A percentile compares a stretch with the other conserved stretches of the same genome.
These are phyloP conservation scores for Idaea dimidiata DNA, from an alignment of 2,888 invertebrate genomes.

Conservation along the genomic window DNA sequence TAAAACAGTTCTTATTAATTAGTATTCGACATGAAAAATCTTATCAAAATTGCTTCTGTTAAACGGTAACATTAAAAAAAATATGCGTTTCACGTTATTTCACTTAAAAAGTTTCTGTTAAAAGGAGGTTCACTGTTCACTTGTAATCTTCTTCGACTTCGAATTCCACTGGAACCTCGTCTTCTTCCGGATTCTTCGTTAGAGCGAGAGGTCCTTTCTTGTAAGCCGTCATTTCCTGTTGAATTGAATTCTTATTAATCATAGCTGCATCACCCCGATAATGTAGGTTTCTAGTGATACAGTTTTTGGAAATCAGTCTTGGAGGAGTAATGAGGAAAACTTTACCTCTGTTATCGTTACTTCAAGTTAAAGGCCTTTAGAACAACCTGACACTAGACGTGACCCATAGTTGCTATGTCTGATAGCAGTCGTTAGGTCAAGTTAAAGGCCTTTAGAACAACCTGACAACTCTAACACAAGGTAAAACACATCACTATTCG, in stretches of 20 bases:
- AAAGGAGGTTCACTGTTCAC: slow-evolving; percentile 37
- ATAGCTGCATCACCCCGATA: not conserved
- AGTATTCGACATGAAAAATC: slow-evolving; percentile 10
- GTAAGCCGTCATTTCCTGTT: slow-evolving; percentile 92
- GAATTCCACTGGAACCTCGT: slow-evolving; percentile 26
- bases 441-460: no score
- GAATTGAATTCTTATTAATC: slow-evolving; percentile 22
- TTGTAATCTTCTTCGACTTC: slow-evolving; percentile 83
- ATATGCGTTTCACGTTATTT: slow-evolving; percentile 8
- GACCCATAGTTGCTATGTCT: no score
- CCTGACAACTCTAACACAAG: no score
- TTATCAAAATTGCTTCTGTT: slow-evolving; percentile 23
- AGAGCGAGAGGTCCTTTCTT: slow-evolving; percentile 84
- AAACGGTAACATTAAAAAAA: slow-evolving; percentile 24
- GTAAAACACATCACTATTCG: no score
- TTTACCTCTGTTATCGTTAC: no score
- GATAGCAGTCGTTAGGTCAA: no score
- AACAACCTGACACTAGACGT: no score
- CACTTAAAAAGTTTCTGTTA: slow-evolving; percentile 1
- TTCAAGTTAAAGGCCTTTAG: no score
- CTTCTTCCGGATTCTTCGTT: slow-evolving; percentile 44
- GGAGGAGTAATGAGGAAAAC: no score
- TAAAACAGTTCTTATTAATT: not conserved
- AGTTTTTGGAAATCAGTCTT: no score
- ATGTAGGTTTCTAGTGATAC: no score